Percentiles rank a stretch among this genome's conserved stretches.
Evolutionary conservation across 2,888 invertebrate species (phyloP).

Genomic region (Magallana nippona): DNA sequence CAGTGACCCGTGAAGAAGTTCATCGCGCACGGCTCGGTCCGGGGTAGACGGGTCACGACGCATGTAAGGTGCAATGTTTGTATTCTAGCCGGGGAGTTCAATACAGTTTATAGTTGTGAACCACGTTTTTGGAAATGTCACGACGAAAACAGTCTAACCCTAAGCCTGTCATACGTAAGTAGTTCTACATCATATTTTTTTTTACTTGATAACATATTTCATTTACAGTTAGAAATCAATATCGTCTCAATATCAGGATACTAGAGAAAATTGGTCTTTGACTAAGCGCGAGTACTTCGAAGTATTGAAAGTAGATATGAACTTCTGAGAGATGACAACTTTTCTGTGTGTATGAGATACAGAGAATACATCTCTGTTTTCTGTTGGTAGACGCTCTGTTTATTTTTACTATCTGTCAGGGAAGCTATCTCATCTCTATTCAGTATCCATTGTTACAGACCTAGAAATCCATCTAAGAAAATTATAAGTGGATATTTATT

Average conservation of each 20-base stretch:
- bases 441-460: too few species aligned
- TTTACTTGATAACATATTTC: not conserved
- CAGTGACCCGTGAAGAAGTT: conserved; percentile 54
- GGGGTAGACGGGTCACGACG: conserved; percentile 62
- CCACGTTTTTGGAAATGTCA: conserved; percentile 84
- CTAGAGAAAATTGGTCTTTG: too few species aligned
- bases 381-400: too few species aligned
- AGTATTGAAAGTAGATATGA: too few species aligned
- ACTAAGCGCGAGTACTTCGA: too few species aligned
- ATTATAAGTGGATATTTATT: too few species aligned
- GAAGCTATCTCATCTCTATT: too few species aligned
- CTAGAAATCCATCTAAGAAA: too few species aligned
- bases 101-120: conserved; percentile 47
- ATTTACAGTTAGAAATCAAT: not conserved
- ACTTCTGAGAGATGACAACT: too few species aligned
- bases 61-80: conserved; percentile 61
- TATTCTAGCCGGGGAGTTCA: conserved; percentile 60
- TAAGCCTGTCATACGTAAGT: conserved; percentile 96
- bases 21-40: conserved; percentile 60
- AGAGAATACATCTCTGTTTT: too few species aligned
- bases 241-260: not conserved
- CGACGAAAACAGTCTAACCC: conserved; percentile 97
- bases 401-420: too few species aligned
- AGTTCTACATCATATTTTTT: conserved; percentile 40
- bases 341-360: too few species aligned